Conservation (phyloP, 2,888 invertebrate species). For the Andrena trimmerana region DNA sequence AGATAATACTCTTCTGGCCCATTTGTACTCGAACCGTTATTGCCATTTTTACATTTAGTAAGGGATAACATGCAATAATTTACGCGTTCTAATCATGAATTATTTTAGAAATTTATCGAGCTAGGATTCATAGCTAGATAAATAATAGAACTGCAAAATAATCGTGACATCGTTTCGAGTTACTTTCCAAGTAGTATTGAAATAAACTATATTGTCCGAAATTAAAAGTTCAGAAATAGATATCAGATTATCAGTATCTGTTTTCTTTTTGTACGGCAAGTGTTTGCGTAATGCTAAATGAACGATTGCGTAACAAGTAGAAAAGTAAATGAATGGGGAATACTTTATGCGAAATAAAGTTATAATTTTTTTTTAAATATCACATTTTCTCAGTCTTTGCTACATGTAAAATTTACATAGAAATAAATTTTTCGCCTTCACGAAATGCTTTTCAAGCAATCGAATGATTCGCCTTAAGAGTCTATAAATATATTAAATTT, state of each 20-base stretch:
- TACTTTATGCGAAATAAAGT: slow-evolving; percentile 37
- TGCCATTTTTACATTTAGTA: slow-evolving; percentile 37
- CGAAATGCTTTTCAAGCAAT: slow-evolving; percentile 32
- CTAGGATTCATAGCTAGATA: slow-evolving; percentile 19
- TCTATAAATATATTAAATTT: slow-evolving; percentile 34
- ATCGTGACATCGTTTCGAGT: not conserved
- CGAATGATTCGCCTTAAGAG: slow-evolving; percentile 6
- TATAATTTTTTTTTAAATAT: slow-evolving; percentile 52
- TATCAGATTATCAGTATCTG: slow-evolving; percentile 17
- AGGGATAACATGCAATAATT: slow-evolving; percentile 28
- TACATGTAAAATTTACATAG: slow-evolving; percentile 36
- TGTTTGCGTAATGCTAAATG: slow-evolving; percentile 22
- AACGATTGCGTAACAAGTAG: slow-evolving; percentile 24
- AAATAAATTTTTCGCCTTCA: slow-evolving; percentile 30
- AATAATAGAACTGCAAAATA: slow-evolving; percentile 36
- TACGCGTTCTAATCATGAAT: not conserved
- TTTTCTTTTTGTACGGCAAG: not conserved
- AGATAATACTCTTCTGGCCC: slow-evolving; percentile 28
- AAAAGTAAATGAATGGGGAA: slow-evolving; percentile 27
- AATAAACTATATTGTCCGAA: slow-evolving; percentile 34
- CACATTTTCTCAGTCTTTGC: slow-evolving; percentile 69
- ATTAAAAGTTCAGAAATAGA: slow-evolving; percentile 29
- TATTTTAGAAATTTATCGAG: slow-evolving; percentile 12
- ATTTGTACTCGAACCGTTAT: slow-evolving; percentile 31
- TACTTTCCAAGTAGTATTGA: slow-evolving; percentile 15